Base-by-base conservation (phyloP, 1,140 invertebrate species). In the Pseudomyrmex dendroicus region DNA sequence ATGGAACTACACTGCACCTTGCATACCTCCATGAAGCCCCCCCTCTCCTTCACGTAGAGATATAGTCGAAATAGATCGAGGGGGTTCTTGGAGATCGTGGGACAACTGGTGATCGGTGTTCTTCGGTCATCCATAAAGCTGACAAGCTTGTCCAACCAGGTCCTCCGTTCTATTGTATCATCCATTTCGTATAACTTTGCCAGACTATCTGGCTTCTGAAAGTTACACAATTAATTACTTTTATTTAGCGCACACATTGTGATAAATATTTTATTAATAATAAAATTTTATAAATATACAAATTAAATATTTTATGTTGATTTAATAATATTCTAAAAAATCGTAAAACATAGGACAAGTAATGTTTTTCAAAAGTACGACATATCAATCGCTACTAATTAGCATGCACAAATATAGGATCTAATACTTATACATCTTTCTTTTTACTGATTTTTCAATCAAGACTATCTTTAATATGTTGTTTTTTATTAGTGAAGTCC, bases 1-100 rank as follows among this genome's bases (percentile, higher is more conserved):
- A 95, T 95, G 94, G 95, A 95, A 95, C 95, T 95, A 95, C 95
- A 96, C 95, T 95, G 95, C 95, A 96, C 96, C 96, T 96, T 96
- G 96, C 96, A 96, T 96, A 99, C 98, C 97, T 99, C 98, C 94
- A 98, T 96, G 96, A 99, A 99, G 92, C 99, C 99, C 92, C 98
- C 98, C 92, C 98, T 96, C 91, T 99, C 98, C 95, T 98, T 98
- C 91, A 99, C 98, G 95, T 97, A 97, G 94, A 98, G 95, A 94
- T 99, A 99, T 89, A 99, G 96, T 91, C 97, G 96, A 96, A 98
- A 99, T 89, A 99, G 97, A 96, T 99, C 99, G 90, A 99, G 96
- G 91, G 98, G 98, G 95, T 99, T 98, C 96, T 99, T 99, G 94
- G 97, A 98, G 94, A 99, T 99, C 90, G 98, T 98, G 62, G 99